phyloP scores from a whole-genome alignment of 2,888 invertebrate species.

The Hylaea fasciaria region DNA sequence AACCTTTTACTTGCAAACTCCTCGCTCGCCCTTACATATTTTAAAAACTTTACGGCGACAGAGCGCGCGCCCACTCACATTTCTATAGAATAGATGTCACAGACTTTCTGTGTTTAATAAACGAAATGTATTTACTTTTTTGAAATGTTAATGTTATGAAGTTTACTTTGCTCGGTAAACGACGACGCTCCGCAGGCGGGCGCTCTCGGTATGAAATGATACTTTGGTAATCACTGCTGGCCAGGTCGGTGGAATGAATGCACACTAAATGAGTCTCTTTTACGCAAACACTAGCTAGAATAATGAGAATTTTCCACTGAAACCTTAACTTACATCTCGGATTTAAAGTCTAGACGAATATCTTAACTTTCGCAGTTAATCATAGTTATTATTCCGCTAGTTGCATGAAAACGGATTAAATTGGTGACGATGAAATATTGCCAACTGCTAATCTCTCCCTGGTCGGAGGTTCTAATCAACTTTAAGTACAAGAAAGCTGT shows the following conservation, averaged over 20 bases:
- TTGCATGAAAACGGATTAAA: not conserved
- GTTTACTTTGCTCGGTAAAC: slow-evolving; percentile 32
- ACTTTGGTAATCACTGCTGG: slow-evolving; percentile 47
- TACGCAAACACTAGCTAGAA: slow-evolving; percentile 43
- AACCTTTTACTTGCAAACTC: slow-evolving; percentile 31
- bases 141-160: slow-evolving; percentile 30
- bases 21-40: slow-evolving; percentile 31
- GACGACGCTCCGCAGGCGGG: slow-evolving; percentile 20
- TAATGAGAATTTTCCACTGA: slow-evolving; percentile 46
- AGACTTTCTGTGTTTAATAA: slow-evolving; percentile 33
- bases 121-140: slow-evolving; percentile 39
- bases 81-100: slow-evolving; percentile 32
- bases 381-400: slow-evolving; percentile 4
- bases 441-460: not conserved
- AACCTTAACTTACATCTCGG: slow-evolving; percentile 31
- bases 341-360: slow-evolving; percentile 15
- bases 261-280: slow-evolving; percentile 44
- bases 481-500: too few species aligned
- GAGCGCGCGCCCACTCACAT: slow-evolving; percentile 21
- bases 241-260: slow-evolving; percentile 44
- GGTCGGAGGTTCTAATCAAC: not conserved
- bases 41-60: slow-evolving; percentile 33
- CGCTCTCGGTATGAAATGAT: slow-evolving; percentile 45
- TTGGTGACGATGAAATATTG: too few species aligned
- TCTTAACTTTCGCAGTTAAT: slow-evolving; percentile 3